Percentiles rank a stretch among this genome's conserved stretches.
These are phyloP conservation scores for Pseudolaguvia tuberculata DNA, from an alignment of 2,113 vertebrate genomes.

Conservation along the genomic window DNA sequence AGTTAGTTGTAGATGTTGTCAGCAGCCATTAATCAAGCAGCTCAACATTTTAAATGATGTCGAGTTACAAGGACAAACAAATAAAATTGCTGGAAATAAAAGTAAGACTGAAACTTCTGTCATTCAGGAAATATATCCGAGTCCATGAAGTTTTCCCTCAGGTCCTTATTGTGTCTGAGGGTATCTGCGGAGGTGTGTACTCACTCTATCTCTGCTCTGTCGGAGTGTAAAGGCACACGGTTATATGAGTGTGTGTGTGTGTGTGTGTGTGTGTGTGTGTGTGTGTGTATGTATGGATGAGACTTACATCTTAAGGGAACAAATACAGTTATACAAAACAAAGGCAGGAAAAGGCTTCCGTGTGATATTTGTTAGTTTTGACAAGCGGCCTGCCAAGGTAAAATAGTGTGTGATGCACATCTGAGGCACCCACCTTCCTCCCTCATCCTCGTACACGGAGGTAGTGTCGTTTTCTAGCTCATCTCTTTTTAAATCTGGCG, in stretches of 20 bases:
- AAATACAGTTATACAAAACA: constrained; percentile 58
- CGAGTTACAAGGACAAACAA: constrained; percentile 41
- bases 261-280: constrained; percentile 14
- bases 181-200: constrained; percentile 38
- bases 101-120: constrained; percentile 27
- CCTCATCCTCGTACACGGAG: constrained; percentile 61
- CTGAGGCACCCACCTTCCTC: constrained; percentile 50
- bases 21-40: constrained; percentile 39
- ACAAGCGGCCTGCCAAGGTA: constrained; percentile 67
- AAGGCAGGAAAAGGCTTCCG: constrained; percentile 54
- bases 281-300: constrained; percentile 33
- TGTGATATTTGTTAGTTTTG: constrained; percentile 70
- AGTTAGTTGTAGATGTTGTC: constrained; percentile 42
- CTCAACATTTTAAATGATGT: constrained; percentile 34
- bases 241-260: constrained; percentile 30
- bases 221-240: constrained; percentile 41
- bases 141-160: constrained; percentile 45
- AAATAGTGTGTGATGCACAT: constrained; percentile 66
- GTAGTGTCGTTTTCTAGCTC: constrained; percentile 73
- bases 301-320: constrained; percentile 59
- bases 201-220: constrained; percentile 50
- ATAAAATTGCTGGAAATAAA: constrained; percentile 21
- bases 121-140: constrained; percentile 45
- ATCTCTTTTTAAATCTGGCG: constrained; percentile 71
- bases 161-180: constrained; percentile 44